phyloP scores from a whole-genome alignment of 2,888 invertebrate species.

The Deroplatys truncata region DNA sequence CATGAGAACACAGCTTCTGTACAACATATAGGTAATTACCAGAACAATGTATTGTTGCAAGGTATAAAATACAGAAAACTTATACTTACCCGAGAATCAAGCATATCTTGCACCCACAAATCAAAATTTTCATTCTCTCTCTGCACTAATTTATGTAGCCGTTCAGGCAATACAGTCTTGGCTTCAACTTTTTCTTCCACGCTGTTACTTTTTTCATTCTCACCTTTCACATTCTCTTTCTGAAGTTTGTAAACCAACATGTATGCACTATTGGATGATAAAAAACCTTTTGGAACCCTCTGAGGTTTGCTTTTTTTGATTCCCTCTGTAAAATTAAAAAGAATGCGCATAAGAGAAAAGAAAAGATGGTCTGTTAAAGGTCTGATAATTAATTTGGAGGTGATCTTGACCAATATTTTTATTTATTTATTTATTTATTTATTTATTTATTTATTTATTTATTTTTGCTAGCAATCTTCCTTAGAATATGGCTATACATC shows the following conservation, averaged over 20 bases:
- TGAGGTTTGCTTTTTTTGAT: conserved; percentile 39
- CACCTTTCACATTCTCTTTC: background rate
- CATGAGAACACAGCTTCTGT: too few species aligned
- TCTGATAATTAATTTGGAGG: too few species aligned
- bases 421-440: too few species aligned
- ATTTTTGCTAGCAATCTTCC: too few species aligned
- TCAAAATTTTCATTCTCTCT: conserved; percentile 44
- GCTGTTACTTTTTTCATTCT: background rate
- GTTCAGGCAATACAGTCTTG: conserved; percentile 34
- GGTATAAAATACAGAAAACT: too few species aligned
- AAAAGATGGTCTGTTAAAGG: too few species aligned
- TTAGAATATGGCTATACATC: too few species aligned
- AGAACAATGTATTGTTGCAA: too few species aligned
- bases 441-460: too few species aligned
- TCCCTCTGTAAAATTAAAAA: background rate
- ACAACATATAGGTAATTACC: too few species aligned
- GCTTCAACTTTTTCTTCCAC: background rate
- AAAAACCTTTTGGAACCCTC: conserved; percentile 45
- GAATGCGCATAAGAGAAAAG: too few species aligned
- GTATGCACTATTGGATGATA: conserved; percentile 49
- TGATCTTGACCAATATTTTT: too few species aligned
- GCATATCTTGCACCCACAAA: conserved; percentile 36
- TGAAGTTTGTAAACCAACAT: conserved; percentile 4
- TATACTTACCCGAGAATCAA: conserved; percentile 1
- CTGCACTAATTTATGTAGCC: conserved; percentile 38